A percentile compares a stretch with the other conserved stretches of the same genome.
Conservation (phyloP, 2,797 vertebrate genomes). For the Spea hammondii region DNA sequence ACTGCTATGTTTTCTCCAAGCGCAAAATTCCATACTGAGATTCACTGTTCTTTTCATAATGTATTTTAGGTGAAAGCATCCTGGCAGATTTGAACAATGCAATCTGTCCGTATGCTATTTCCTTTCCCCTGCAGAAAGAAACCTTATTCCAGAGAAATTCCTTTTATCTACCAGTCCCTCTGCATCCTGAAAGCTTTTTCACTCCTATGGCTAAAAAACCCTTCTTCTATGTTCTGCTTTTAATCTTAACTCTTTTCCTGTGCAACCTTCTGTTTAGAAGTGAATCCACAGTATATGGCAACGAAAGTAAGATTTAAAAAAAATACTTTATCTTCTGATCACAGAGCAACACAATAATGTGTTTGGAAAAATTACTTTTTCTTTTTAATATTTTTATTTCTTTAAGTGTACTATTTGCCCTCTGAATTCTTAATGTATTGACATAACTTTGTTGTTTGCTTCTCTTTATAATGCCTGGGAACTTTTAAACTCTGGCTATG, state of each 20-base stretch:
- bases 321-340: too few species aligned
- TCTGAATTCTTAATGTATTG: too few species aligned
- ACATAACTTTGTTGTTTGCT: too few species aligned
- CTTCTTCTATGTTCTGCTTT: background rate
- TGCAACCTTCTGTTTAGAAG: background rate
- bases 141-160: conserved; percentile 5
- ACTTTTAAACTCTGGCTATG: too few species aligned
- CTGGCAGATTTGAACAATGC: conserved; percentile 8
- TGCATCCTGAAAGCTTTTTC: conserved; percentile 17
- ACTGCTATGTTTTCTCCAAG: background rate
- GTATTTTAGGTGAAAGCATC: conserved; percentile 13
- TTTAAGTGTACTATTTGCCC: too few species aligned
- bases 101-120: conserved; percentile 18
- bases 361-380: too few species aligned
- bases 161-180: conserved; percentile 29
- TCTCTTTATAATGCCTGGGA: too few species aligned
- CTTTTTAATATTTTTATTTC: too few species aligned
- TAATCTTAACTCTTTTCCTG: background rate
- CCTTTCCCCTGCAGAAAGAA: conserved; percentile 5
- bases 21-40: conserved; percentile 1
- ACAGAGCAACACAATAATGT: too few species aligned
- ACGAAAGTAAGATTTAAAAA: background rate
- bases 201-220: conserved; percentile 6
- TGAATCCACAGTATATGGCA: conserved; percentile 11
- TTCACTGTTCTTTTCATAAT: conserved; percentile 15